Evolutionary conservation across 2,888 invertebrate genomes (phyloP), one percentile per base, ranked within the genome.

Genomic region (Hemaris fuciformis): DNA sequence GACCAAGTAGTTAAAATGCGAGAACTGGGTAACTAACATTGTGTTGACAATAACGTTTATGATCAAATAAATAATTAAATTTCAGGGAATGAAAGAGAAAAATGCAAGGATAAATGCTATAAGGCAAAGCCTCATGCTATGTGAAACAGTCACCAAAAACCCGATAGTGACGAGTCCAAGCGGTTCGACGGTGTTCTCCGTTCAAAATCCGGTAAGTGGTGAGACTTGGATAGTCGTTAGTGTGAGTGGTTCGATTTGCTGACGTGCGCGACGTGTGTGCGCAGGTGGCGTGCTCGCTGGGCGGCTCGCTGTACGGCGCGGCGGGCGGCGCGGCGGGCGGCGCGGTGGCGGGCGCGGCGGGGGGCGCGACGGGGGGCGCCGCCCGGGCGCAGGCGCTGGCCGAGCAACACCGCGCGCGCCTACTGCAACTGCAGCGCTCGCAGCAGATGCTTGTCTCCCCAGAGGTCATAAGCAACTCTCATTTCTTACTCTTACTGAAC

Each of bases 81-180:
- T 57, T 56, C 78, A 93, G 83, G 93, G 90, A 61, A 87, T 94
- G 75, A 83, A 79, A 61, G 83, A 84, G 64, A 96, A 96, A 81
- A 95, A 95, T 87, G 89, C 85, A 8, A 97, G 96, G 66, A 98
- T 98, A 67, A 97, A 96, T 80, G 97, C 96, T 56, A 99, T 99
- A 78, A 97, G 97, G 79, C 96, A 97, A 83, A 97, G 96, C 75
- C 93, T 99, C 77, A 98, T 98, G 98, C 96, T 95, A 76, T 96
- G 95, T 79, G 97, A 97, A 85, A 94, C 94, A 64, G 94, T 92
- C 6, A 93, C 95, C 62, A 95, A 95, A 83, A 94, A 94, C 74
- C 95, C 95, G 62, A 82, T 84, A 65, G 83, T 88, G 23, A 80
- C 88, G 4, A 89, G 89, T 64, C 85, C 88, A 2, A 94, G 93